Evolutionary conservation across 2,888 invertebrate genomes (phyloP), one percentile per base, ranked within the genome.

Genomic region (Trichopoda pennipes): DNA sequence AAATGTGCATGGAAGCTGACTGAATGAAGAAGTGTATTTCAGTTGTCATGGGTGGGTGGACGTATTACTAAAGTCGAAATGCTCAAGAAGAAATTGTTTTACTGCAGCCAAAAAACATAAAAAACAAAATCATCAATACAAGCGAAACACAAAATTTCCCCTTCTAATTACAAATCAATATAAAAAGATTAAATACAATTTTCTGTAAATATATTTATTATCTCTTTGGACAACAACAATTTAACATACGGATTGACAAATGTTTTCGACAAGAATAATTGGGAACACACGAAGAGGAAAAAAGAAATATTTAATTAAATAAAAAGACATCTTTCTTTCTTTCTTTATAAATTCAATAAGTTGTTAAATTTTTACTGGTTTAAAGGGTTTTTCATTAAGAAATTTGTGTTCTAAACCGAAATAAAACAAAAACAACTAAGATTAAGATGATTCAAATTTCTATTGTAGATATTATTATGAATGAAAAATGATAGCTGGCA

Each of bases 141-240:
- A 17, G 28, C 28, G 17, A 56, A 61, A 28, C 73, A 81, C 63
- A 55, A 81, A 69, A 73, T 8, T 53, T n/a, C 47, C 69, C 72
- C 81, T 84, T 83, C 64, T 85, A 61, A 86, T 89, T 89, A 89
- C 87, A 88, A 86, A 88, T 86, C 85, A 86, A 86, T 87, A 87
- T 83, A 70, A 84, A 85, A 88, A 89, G 88, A 89, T 89, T 89
- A 87, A 88, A 84, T 28, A 86, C 88, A 85, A 83, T 86, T 87
- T 87, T 87, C 87, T 85, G 85, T 86, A 88, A 87, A 87, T 89
- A 88, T 87, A 89, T 76, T 60, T 61, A 53, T 89, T 86, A 87
- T 87, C 85, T 88, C 85, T 87, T 88, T 88, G 86, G 86, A 86
- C 86, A 85, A 87, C 85, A 87, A 89, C 88, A 89, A 89, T 89